Percentiles rank a stretch among this genome's conserved stretches.
Evolutionary conservation across 2,888 invertebrate species (phyloP).

Genomic region (Pegoplata infirma): DNA sequence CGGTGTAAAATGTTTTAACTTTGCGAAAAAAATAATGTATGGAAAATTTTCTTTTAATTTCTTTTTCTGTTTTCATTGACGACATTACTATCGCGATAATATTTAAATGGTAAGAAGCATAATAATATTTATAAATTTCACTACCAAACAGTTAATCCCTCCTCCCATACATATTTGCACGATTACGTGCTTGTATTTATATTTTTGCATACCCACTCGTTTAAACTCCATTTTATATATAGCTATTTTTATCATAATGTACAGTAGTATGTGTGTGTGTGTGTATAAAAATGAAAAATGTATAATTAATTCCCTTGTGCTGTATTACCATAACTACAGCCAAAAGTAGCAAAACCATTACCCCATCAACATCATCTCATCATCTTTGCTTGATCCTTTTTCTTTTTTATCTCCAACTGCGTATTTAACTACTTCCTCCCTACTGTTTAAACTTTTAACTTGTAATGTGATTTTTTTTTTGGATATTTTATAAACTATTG

Average conservation of each 20-base stretch:
- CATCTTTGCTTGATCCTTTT: background rate
- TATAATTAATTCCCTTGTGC: background rate
- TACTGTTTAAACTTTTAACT: too few species aligned
- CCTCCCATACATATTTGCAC: background rate
- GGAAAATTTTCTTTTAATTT: too few species aligned
- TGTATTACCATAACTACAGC: background rate
- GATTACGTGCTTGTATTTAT: background rate
- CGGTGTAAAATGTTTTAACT: too few species aligned
- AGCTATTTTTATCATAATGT: background rate
- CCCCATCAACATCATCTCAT: background rate
- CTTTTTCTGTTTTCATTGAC: too few species aligned
- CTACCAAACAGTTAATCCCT: too few species aligned
- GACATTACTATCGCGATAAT: too few species aligned
- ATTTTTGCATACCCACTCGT: background rate
- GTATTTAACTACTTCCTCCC: too few species aligned
- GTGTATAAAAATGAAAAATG: background rate
- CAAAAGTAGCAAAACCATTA: background rate
- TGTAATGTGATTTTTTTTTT: background rate
- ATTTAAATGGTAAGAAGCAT: too few species aligned
- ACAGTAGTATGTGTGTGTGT: background rate
- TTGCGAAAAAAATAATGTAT: too few species aligned
- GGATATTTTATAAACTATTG: too few species aligned
- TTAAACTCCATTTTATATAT: background rate
- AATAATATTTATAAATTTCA: too few species aligned
- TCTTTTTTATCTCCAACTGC: background rate